A percentile compares a stretch with the other conserved stretches of the same genome.
These are phyloP conservation scores for Isoperla grammatica DNA, from an alignment of 2,888 invertebrate genomes.

Conservation along the genomic window DNA sequence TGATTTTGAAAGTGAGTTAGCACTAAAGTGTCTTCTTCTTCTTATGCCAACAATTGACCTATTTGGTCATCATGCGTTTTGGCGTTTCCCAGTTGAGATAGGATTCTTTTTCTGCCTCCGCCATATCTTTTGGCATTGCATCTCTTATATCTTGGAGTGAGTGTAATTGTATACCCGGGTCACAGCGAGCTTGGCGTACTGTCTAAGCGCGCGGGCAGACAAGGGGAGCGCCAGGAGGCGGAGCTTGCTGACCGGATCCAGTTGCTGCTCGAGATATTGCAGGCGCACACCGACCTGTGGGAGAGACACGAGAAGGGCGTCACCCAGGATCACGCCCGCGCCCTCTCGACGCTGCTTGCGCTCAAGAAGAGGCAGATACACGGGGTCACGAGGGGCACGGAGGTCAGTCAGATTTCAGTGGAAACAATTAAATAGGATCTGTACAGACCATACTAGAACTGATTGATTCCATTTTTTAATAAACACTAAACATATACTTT, in stretches of 20 bases:
- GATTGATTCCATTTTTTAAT: background rate
- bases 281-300: constrained; percentile 53
- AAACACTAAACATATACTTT: background rate
- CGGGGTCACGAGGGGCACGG: constrained; percentile 55
- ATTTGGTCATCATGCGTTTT: no score
- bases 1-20: no score
- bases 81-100: no score
- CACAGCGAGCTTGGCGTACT: constrained; percentile 48
- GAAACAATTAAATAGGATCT: background rate
- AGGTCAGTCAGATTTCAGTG: constrained; percentile 48
- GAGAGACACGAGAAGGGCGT: constrained; percentile 57
- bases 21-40: no score
- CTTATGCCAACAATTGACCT: no score
- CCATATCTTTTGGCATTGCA: no score
- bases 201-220: constrained; percentile 48
- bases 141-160: no score
- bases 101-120: no score
- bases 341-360: constrained; percentile 55
- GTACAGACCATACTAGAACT: background rate
- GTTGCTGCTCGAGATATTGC: constrained; percentile 49
- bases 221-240: constrained; percentile 50
- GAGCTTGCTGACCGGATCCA: constrained; percentile 52
- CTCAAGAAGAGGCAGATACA: constrained; percentile 58
- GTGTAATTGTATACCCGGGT: no score
- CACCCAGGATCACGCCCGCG: constrained; percentile 56